A percentile compares a stretch with the other conserved stretches of the same genome.
phyloP scores from a whole-genome alignment of 1,140 invertebrate genomes.

The Aphidius gifuensis region DNA sequence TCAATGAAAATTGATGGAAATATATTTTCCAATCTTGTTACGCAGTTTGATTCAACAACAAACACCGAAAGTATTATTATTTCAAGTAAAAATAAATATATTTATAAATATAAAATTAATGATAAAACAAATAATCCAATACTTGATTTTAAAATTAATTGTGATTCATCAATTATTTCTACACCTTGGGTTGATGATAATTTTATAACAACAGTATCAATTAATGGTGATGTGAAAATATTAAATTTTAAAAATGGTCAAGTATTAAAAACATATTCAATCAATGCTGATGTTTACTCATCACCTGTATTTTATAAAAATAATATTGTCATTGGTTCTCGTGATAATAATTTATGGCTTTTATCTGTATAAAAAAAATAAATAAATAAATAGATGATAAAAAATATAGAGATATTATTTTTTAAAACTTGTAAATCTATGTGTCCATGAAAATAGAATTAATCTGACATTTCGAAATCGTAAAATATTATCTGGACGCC shows the following conservation, averaged over 20 bases:
- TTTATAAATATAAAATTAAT: slow-evolving; percentile 56
- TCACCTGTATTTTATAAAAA: slow-evolving; percentile 61
- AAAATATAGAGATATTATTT: not conserved
- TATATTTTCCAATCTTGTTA: slow-evolving; percentile 66
- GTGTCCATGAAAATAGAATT: no score
- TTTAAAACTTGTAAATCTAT: no score
- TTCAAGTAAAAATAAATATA: slow-evolving; percentile 62
- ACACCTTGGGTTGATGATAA: slow-evolving; percentile 56
- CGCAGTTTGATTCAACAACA: slow-evolving; percentile 32
- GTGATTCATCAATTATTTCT: slow-evolving; percentile 60
- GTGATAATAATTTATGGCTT: slow-evolving; percentile 70
- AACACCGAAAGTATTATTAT: slow-evolving; percentile 56
- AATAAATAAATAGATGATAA: not conserved
- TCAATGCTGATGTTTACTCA: slow-evolving; percentile 67
- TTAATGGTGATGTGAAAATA: slow-evolving; percentile 58
- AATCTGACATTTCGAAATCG: no score
- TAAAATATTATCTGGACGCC: no score
- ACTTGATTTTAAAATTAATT: slow-evolving; percentile 49
- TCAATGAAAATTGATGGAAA: slow-evolving; percentile 54
- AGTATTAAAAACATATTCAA: slow-evolving; percentile 47
- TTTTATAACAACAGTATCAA: slow-evolving; percentile 54
- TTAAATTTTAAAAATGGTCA: slow-evolving; percentile 55
- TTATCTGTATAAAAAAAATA: slow-evolving; percentile 38
- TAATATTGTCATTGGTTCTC: slow-evolving; percentile 65
- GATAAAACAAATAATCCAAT: slow-evolving; percentile 25